Conservation (phyloP, 2,888 invertebrate species). For the Rutpela maculata region DNA sequence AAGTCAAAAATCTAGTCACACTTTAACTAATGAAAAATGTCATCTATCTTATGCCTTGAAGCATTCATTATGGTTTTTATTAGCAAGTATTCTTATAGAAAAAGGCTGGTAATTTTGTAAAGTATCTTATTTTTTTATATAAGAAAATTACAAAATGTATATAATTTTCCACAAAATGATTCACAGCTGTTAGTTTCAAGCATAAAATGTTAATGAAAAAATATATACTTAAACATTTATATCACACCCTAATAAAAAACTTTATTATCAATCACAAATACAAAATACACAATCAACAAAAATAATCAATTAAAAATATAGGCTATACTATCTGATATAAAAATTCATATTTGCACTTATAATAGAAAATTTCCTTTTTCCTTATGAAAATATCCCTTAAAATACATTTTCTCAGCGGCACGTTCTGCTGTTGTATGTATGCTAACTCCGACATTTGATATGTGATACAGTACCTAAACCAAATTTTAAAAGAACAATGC, state of each 20-base stretch:
- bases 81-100: too few species aligned
- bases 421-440: neutral
- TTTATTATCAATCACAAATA: constrained; percentile 28
- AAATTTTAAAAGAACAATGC: neutral
- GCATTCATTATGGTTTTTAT: too few species aligned
- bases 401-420: neutral
- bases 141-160: too few species aligned
- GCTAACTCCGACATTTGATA: neutral
- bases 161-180: too few species aligned
- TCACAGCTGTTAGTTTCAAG: too few species aligned
- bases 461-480: neutral
- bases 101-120: too few species aligned
- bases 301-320: constrained; percentile 20
- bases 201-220: neutral
- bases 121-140: too few species aligned
- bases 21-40: too few species aligned
- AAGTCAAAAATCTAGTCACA: too few species aligned
- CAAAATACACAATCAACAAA: constrained; percentile 25
- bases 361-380: neutral
- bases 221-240: neutral
- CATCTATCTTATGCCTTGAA: too few species aligned
- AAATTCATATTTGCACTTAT: constrained; percentile 27
- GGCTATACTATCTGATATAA: constrained; percentile 1
- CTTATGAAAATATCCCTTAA: constrained; percentile 19
- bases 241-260: constrained; percentile 24